These are phyloP conservation scores for Hofmannophila pseudospretella DNA, from an alignment of 2,888 invertebrate genomes.

Conservation along the genomic window DNA sequence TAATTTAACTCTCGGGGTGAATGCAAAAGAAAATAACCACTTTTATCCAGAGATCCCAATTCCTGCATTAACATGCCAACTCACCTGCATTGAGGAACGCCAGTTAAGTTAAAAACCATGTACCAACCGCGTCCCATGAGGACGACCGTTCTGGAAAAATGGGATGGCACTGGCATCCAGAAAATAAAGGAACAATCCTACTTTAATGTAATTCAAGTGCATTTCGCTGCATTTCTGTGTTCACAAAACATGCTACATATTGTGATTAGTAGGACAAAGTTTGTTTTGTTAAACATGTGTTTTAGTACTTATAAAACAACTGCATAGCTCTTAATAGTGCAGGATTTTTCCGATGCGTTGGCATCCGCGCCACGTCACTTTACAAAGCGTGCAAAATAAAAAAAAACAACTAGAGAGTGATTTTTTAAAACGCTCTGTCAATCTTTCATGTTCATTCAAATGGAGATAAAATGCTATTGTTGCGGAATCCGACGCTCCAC, in stretches of 20 bases:
- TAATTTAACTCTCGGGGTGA: too few relatives aligned
- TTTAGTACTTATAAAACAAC: too few relatives aligned
- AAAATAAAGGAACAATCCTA: conserved; percentile 51
- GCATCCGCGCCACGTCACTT: conserved; percentile 24
- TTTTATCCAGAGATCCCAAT: conserved; percentile 2
- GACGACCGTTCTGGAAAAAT: conserved; percentile 39
- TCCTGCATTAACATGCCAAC: conserved; percentile 48
- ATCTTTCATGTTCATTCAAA: conserved; percentile 29
- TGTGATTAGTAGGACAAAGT: too few relatives aligned
- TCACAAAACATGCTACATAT: conserved; percentile 17
- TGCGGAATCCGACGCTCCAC: conserved; percentile 21
- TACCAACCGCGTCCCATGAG: conserved; percentile 50
- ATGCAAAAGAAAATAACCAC: too few relatives aligned
- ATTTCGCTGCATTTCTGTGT: conserved; percentile 33
- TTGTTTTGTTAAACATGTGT: too few relatives aligned
- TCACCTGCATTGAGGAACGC: conserved; percentile 45
- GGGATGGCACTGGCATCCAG: conserved; percentile 29
- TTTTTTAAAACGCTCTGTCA: conserved; percentile 33
- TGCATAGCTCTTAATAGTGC: too few relatives aligned
- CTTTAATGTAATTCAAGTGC: conserved; percentile 44
- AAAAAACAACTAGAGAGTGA: conserved; percentile 15
- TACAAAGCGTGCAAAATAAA: conserved; percentile 29
- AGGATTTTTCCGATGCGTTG: too few relatives aligned
- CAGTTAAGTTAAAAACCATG: conserved; percentile 70
- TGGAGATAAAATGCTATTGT: conserved; percentile 27